Evolutionary conservation across 1,140 invertebrate genomes (phyloP), one percentile per base, ranked within the genome.

Genomic region (Temnothorax longispinosus): DNA sequence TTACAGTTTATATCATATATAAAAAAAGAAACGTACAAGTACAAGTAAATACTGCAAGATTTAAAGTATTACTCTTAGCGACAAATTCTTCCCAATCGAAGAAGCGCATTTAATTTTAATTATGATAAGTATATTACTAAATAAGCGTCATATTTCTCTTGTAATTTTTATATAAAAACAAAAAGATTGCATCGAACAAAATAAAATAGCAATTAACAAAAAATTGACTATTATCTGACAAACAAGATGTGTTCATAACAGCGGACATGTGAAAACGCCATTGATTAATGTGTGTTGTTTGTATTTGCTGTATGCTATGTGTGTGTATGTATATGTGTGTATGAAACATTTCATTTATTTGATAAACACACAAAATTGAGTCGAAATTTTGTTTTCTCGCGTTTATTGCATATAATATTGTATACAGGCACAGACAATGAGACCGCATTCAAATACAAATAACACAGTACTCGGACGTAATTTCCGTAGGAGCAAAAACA

Each of bases 271-370:
- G 50, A 56, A 47, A 52, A 80, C 10, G 21, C 64, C 35, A 87
- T 87, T 67, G 76, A 87, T 82, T 71, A 69, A 88, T 71, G 21
- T 69, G 18, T 15, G 18, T 65, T 41, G 41, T 69, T 35, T 64
- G 6, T 38, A 44, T 47, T 35, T 35, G 13, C 18, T 47, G 13
- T 50, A 21, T 47, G 21, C 8, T 13, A 47, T 27, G 10, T 15
- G 13, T 3, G 13, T 52, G 13, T 15, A 52, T 15, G 52, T n/a
- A 13, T 5, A 54, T 18, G 6, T 6, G 52, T 54, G 15, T 27
- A 18, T 32, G 6, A 8, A 81, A 74, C 58, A 71, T 87, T 88
- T 87, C 54, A 76, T 88, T 87, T 27, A 64, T 65, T 4, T 35
- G 44, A 87, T 13, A 75, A 52, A 87, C 52, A 21, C 32, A 18